Evolutionary conservation across 2,113 vertebrate genomes (phyloP).

Genomic region (Cyanoramphus novaezelandiae): DNA sequence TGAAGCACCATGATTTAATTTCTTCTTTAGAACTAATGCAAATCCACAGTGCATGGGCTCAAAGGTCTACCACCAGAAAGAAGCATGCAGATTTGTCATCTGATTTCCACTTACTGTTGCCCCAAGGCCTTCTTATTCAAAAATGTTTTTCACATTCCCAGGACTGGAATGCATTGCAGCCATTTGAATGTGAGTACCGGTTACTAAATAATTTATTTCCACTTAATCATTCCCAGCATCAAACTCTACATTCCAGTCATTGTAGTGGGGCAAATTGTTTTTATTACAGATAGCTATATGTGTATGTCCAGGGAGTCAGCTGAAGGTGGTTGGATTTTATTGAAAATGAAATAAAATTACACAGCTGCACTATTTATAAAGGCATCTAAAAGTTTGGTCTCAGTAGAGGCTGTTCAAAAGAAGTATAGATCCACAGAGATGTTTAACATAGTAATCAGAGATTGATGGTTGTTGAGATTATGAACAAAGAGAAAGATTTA

Average conservation of each 20-base stretch:
- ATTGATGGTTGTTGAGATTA: background rate
- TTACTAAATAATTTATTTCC: background rate
- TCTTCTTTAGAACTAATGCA: background rate
- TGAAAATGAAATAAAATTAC: background rate
- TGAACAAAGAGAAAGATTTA: background rate
- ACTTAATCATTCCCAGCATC: background rate
- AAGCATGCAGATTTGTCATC: background rate
- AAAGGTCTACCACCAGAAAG: background rate
- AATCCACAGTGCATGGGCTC: background rate
- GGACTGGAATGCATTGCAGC: background rate
- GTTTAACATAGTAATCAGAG: background rate
- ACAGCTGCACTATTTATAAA: background rate
- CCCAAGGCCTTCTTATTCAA: background rate
- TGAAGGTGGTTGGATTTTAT: background rate
- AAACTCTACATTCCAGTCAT: background rate
- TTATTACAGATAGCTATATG: background rate
- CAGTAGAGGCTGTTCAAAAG: background rate
- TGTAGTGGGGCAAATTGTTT: background rate
- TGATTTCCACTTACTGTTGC: background rate
- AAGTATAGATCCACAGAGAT: background rate
- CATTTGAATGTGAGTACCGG: background rate
- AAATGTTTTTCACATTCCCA: background rate
- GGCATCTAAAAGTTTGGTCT: background rate
- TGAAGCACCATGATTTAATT: background rate
- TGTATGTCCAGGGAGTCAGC: background rate